A percentile compares a stretch with the other conserved stretches of the same genome.
Evolutionary conservation across 2,888 invertebrate genomes (phyloP).

Genomic region (Notocelia uddmanniana): DNA sequence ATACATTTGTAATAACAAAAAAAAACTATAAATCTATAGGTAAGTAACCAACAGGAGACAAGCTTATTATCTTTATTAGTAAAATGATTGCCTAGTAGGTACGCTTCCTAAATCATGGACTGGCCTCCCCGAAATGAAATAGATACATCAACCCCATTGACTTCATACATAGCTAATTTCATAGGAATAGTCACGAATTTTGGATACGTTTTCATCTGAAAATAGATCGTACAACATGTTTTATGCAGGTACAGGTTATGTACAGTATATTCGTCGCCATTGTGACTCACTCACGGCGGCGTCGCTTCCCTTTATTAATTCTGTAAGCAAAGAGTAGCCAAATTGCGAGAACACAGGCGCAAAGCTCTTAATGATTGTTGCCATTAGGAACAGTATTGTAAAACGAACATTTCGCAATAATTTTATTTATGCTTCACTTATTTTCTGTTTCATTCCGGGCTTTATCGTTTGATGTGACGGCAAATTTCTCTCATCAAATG

Average conservation of each 20-base stretch:
- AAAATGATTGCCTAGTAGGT: too few species aligned
- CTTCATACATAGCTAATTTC: not conserved
- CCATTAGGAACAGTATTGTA: constrained; percentile 34
- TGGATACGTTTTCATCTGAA: constrained; percentile 21
- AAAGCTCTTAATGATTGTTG: constrained; percentile 49
- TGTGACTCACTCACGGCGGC: constrained; percentile 55
- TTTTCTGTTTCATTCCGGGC: not conserved
- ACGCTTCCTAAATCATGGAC: too few species aligned
- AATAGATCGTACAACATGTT: constrained; percentile 56
- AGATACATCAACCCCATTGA: not conserved
- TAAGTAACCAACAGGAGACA: too few species aligned
- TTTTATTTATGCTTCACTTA: constrained; percentile 9
- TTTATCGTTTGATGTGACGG: not conserved
- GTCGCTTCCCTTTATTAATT: constrained; percentile 61
- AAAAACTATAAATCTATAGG: too few species aligned
- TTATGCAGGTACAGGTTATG: not conserved
- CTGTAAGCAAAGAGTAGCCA: constrained; percentile 52
- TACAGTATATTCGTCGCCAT: constrained; percentile 62
- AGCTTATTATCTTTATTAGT: too few species aligned
- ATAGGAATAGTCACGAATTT: not conserved
- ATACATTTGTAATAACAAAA: too few species aligned
- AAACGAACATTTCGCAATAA: constrained; percentile 15
- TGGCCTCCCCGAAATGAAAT: too few species aligned
- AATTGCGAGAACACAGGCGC: constrained; percentile 50
- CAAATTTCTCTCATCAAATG: too few species aligned